Conservation (phyloP, 2,113 vertebrate species). For the Pao palembangensis region DNA sequence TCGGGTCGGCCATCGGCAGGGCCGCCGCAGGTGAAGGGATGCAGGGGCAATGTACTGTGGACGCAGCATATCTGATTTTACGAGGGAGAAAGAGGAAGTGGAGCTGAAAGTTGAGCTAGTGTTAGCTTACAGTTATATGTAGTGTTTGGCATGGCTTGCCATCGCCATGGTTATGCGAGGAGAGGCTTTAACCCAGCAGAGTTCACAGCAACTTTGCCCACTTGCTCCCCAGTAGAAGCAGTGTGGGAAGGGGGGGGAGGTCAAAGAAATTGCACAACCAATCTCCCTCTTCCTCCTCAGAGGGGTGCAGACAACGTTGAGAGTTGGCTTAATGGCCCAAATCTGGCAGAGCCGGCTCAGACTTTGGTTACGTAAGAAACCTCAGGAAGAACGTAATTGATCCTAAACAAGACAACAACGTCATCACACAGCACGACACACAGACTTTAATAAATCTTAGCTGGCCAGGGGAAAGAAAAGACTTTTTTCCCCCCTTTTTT, state of each 20-base stretch:
- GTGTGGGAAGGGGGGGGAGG: conserved; percentile 3
- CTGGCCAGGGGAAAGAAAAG: conserved; percentile 11
- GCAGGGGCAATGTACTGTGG: conserved; percentile 16
- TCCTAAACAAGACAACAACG: conserved; percentile 20
- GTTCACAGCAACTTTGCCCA: conserved; percentile 50
- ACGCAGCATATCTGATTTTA: conserved; percentile 39
- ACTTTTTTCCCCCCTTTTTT: conserved; percentile 1
- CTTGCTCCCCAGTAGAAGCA: conserved; percentile 30
- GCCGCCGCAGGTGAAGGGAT: conserved; percentile 15
- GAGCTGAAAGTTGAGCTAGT: conserved; percentile 56
- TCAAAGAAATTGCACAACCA: conserved; percentile 13
- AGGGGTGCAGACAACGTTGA: conserved; percentile 20
- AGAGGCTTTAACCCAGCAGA: conserved; percentile 40
- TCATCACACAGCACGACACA: conserved; percentile 26
- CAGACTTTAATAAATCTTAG: conserved; percentile 1
- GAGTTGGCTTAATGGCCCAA: conserved; percentile 27
- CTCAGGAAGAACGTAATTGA: conserved; percentile 31
- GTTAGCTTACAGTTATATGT: conserved; percentile 48
- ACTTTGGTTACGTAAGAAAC: conserved; percentile 45
- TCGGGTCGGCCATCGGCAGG: conserved; percentile 12
- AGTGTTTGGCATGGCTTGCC: conserved; percentile 67
- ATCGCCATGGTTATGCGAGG: conserved; percentile 49
- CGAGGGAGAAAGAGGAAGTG: conserved; percentile 47
- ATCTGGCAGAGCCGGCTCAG: conserved; percentile 21
- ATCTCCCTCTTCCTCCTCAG: conserved; percentile 2